A percentile compares a stretch with the other conserved stretches of the same genome.
Evolutionary conservation across 2,888 invertebrate species (phyloP).

Genomic region (Spilarctia lutea): DNA sequence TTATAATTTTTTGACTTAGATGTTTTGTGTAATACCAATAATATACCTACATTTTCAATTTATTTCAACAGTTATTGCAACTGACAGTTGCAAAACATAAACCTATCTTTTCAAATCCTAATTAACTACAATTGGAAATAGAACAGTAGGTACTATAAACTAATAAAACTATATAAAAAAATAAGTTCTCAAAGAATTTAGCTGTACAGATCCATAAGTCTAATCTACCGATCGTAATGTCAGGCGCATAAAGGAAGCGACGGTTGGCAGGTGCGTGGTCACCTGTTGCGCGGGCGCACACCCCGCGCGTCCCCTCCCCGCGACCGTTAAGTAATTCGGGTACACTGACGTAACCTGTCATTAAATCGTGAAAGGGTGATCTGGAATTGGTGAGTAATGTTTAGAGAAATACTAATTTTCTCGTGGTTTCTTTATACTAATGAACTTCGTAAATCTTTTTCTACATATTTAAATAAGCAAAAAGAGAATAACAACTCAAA

Average conservation of each 20-base stretch:
- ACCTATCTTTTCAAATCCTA: slow-evolving; percentile 8
- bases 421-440: background rate
- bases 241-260: slow-evolving; percentile 74
- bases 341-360: slow-evolving; percentile 68
- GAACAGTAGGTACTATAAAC: slow-evolving; percentile 13
- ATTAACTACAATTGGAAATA: slow-evolving; percentile 19
- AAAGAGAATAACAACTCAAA: background rate
- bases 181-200: slow-evolving; percentile 34
- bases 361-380: slow-evolving; percentile 50
- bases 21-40: too few relatives aligned
- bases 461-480: background rate
- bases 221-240: slow-evolving; percentile 80
- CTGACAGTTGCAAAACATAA: slow-evolving; percentile 16
- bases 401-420: slow-evolving; percentile 2
- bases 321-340: slow-evolving; percentile 75
- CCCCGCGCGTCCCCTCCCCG: slow-evolving; percentile 38
- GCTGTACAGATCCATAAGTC: slow-evolving; percentile 59
- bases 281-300: slow-evolving; percentile 75
- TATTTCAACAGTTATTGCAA: background rate
- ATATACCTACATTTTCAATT: background rate
- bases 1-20: too few relatives aligned
- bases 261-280: slow-evolving; percentile 82
- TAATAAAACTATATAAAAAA: slow-evolving; percentile 31
- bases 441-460: background rate
- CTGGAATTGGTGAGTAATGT: slow-evolving; percentile 24